Conservation (phyloP, 2,113 vertebrate species). For the Riparia riparia region DNA sequence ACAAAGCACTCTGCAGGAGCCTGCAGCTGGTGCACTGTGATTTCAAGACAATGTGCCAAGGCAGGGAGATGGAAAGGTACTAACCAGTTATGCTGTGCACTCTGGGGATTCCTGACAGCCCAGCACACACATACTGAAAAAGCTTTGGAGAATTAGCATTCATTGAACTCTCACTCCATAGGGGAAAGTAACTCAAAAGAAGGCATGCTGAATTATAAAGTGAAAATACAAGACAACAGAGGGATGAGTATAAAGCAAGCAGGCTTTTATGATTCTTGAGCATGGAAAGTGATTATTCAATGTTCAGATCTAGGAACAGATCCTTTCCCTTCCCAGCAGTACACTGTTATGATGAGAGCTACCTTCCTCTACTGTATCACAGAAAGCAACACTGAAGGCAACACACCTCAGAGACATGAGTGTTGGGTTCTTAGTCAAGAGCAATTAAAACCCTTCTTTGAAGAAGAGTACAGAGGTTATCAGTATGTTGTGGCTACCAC, state of each 20-base stretch:
- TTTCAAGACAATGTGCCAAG: neutral
- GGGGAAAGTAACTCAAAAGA: neutral
- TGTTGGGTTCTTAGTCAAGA: neutral
- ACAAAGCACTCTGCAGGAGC: neutral
- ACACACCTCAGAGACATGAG: neutral
- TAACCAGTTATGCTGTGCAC: neutral
- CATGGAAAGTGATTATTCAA: neutral
- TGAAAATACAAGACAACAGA: neutral
- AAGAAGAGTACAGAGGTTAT: neutral
- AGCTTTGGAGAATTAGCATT: neutral
- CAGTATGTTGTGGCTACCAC: neutral
- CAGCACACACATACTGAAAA: neutral
- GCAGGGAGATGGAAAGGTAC: neutral
- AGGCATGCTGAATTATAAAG: neutral
- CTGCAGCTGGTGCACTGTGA: neutral
- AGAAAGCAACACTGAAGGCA: neutral
- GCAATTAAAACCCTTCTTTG: neutral
- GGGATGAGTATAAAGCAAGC: neutral
- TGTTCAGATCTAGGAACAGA: neutral
- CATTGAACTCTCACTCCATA: neutral
- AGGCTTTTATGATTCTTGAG: neutral
- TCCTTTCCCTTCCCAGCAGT: neutral
- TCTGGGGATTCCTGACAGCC: neutral
- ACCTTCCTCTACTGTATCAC: neutral
- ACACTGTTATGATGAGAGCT: neutral